Percentiles rank a stretch among this genome's conserved stretches.
These are phyloP conservation scores for Periophthalmus modestus DNA, from an alignment of 2,113 vertebrate genomes.

Conservation along the genomic window DNA sequence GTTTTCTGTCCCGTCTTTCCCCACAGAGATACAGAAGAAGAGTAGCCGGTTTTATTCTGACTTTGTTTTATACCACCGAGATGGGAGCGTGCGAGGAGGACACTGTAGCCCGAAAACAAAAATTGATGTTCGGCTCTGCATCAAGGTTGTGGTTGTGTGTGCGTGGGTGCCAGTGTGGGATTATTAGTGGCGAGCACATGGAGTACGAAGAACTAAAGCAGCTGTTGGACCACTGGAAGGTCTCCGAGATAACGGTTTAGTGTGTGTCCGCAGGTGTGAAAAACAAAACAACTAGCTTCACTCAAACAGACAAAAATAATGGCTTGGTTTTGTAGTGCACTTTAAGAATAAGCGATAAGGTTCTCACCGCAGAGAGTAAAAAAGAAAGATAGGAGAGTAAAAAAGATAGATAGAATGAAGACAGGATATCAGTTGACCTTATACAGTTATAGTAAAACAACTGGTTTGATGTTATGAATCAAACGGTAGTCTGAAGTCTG, in stretches of 20 bases:
- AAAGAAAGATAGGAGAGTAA: background rate
- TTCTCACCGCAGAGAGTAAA: background rate
- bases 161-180: slow-evolving; percentile 7
- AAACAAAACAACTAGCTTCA: background rate
- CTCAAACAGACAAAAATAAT: background rate
- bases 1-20: slow-evolving; percentile 23
- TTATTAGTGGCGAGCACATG: background rate
- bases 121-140: slow-evolving; percentile 29
- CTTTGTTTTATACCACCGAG: slow-evolving; percentile 60
- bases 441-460: background rate
- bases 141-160: slow-evolving; percentile 35
- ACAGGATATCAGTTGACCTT: no score
- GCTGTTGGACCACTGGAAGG: background rate
- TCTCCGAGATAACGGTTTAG: background rate
- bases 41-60: slow-evolving; percentile 41
- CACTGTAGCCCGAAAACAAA: slow-evolving; percentile 34
- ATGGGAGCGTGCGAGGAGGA: slow-evolving; percentile 39
- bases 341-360: background rate
- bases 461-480: background rate
- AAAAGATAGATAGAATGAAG: no score
- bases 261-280: background rate
- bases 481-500: background rate
- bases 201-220: slow-evolving; percentile 1
- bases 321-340: background rate
- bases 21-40: slow-evolving; percentile 41